Conservation (phyloP, 2,888 invertebrate genomes). For the Hesperia comma region DNA sequence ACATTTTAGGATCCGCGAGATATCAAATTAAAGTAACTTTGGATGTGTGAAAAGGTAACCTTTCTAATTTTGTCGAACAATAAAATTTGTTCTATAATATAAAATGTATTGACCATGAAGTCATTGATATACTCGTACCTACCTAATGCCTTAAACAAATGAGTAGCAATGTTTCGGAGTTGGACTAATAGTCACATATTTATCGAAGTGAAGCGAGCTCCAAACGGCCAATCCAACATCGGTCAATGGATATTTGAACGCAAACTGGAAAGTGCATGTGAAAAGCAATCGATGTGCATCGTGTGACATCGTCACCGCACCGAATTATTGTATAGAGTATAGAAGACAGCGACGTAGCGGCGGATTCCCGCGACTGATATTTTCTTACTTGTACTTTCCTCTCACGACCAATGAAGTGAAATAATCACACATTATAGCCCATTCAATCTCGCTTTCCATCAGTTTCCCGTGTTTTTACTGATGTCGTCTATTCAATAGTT, state of each 20-base stretch:
- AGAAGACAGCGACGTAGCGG: not conserved
- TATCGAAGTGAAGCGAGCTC: too few species aligned
- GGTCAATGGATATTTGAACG: not conserved
- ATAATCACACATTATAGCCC: conserved; percentile 24
- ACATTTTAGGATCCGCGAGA: too few species aligned
- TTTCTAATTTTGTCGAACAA: too few species aligned
- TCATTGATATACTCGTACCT: too few species aligned
- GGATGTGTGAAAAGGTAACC: too few species aligned
- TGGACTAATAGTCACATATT: too few species aligned
- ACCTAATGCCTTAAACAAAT: too few species aligned
- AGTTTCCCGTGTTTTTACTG: conserved; percentile 25
- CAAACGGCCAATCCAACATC: too few species aligned
- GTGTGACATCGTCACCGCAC: conserved; percentile 1
- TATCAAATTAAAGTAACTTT: too few species aligned
- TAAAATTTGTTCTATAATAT: too few species aligned
- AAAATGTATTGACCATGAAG: too few species aligned
- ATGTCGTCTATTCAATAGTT: conserved; percentile 21
- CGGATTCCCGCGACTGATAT: not conserved
- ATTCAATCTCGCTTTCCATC: conserved; percentile 31
- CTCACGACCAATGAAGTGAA: conserved; percentile 22
- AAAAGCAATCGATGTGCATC: not conserved
- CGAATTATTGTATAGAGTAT: not conserved
- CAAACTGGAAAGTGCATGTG: not conserved
- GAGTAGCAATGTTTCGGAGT: too few species aligned
- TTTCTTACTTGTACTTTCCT: conserved; percentile 29